phyloP scores from a whole-genome alignment of 2,888 invertebrate genomes.

The Prenolepis imparis region DNA sequence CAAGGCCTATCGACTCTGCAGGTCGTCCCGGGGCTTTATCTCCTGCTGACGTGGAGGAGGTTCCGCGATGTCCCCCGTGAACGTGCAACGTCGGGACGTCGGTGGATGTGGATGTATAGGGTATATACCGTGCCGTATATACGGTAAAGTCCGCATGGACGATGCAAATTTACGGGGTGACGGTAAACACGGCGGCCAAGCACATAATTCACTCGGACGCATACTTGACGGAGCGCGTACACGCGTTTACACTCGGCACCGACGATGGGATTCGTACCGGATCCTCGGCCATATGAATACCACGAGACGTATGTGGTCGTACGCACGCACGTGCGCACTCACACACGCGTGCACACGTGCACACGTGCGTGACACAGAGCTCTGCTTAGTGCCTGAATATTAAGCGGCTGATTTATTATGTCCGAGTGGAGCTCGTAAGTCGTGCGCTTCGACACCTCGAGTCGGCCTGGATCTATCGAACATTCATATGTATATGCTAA shows the following conservation, averaged over 20 bases:
- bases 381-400: constrained; percentile 48
- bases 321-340: not conserved
- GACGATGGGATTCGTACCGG: constrained; percentile 36
- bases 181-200: constrained; percentile 77
- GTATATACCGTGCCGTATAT: constrained; percentile 9
- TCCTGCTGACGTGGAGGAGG: constrained; percentile 18
- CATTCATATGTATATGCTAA: not conserved
- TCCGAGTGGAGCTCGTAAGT: constrained; percentile 63
- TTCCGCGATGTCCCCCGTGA: constrained; percentile 17
- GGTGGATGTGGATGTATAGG: constrained; percentile 47
- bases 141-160: constrained; percentile 60
- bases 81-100: constrained; percentile 30
- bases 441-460: constrained; percentile 49
- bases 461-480: not conserved
- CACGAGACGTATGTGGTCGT: not conserved
- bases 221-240: constrained; percentile 62
- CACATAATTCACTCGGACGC: constrained; percentile 79
- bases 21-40: constrained; percentile 36
- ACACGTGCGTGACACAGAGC: not conserved
- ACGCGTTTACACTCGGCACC: constrained; percentile 66
- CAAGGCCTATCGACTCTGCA: constrained; percentile 44
- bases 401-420: constrained; percentile 73
- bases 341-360: not conserved
- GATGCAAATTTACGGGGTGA: constrained; percentile 82
- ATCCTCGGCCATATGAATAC: constrained; percentile 9